These are phyloP conservation scores for Oligia fasciuncula DNA, from an alignment of 2,888 invertebrate genomes.

Conservation along the genomic window DNA sequence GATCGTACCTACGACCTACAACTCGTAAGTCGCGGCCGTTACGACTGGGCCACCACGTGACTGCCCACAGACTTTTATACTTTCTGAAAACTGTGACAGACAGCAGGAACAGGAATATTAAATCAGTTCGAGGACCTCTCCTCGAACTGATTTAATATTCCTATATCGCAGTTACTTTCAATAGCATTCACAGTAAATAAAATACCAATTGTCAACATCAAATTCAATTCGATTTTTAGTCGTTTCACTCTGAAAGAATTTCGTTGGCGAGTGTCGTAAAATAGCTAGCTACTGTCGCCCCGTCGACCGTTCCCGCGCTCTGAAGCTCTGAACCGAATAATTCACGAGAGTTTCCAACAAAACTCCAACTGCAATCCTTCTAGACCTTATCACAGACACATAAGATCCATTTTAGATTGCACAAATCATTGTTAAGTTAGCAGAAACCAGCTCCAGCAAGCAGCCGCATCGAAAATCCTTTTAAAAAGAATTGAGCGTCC, in stretches of 20 bases:
- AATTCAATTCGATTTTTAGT: constrained; percentile 78
- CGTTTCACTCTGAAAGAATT: constrained; percentile 75
- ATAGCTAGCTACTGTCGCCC: constrained; percentile 73
- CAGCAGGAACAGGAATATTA: neutral
- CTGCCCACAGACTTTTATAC: neutral
- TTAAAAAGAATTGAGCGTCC: constrained; percentile 73
- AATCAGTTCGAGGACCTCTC: neutral
- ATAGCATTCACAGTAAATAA: constrained; percentile 69
- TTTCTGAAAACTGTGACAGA: constrained; percentile 8
- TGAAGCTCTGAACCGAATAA: constrained; percentile 79
- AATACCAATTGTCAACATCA: constrained; percentile 72
- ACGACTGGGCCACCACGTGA: neutral
- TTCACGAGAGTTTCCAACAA: constrained; percentile 73
- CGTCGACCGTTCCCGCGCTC: constrained; percentile 73
- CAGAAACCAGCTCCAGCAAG: constrained; percentile 64
- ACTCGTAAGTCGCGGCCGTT: neutral
- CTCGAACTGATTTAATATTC: constrained; percentile 41
- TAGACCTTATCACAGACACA: constrained; percentile 56
- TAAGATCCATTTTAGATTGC: constrained; percentile 62
- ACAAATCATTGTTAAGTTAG: constrained; percentile 49
- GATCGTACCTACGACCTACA: neutral
- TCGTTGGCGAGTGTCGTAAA: constrained; percentile 77
- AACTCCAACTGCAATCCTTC: constrained; percentile 53
- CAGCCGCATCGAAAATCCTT: constrained; percentile 76
- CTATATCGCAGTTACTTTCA: constrained; percentile 43